A percentile compares a stretch with the other conserved stretches of the same genome.
phyloP scores from a whole-genome alignment of 1,140 invertebrate genomes.

The Drosophila ercepeae region DNA sequence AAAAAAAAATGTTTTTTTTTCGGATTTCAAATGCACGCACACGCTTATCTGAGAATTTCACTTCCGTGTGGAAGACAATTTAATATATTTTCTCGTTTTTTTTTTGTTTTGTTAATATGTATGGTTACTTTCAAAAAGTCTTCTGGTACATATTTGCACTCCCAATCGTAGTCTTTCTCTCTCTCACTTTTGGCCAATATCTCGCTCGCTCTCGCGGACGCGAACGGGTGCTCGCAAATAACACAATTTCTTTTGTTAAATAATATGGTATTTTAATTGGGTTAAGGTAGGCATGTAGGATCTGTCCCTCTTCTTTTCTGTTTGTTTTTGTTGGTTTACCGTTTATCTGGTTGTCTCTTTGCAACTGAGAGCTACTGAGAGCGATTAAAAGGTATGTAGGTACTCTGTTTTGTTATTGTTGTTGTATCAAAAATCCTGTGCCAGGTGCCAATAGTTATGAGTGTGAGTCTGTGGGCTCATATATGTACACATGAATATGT shows the following conservation, averaged over 20 bases:
- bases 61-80: conserved; percentile 68
- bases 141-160: conserved; percentile 62
- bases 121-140: conserved; percentile 68
- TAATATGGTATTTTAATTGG: conserved; percentile 83
- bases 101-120: not conserved
- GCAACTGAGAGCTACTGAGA: not conserved
- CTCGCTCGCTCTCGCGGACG: conserved; percentile 18
- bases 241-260: conserved; percentile 83
- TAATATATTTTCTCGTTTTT: conserved; percentile 15
- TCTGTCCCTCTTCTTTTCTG: conserved; percentile 35
- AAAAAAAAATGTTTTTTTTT: conserved; percentile 20
- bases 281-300: conserved; percentile 82
- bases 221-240: conserved; percentile 66
- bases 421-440: conserved; percentile 54
- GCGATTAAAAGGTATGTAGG: conserved; percentile 2
- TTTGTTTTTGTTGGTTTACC: conserved; percentile 7
- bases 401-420: conserved; percentile 31
- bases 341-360: not conserved
- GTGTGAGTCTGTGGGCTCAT: conserved; percentile 24
- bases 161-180: conserved; percentile 35
- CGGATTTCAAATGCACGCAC: conserved; percentile 48
- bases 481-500: conserved; percentile 17
- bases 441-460: conserved; percentile 64
- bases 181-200: conserved; percentile 7
- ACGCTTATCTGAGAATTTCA: conserved; percentile 65